These are phyloP conservation scores for Halyomorpha halys DNA, from an alignment of 1,140 invertebrate genomes.

Conservation along the genomic window DNA sequence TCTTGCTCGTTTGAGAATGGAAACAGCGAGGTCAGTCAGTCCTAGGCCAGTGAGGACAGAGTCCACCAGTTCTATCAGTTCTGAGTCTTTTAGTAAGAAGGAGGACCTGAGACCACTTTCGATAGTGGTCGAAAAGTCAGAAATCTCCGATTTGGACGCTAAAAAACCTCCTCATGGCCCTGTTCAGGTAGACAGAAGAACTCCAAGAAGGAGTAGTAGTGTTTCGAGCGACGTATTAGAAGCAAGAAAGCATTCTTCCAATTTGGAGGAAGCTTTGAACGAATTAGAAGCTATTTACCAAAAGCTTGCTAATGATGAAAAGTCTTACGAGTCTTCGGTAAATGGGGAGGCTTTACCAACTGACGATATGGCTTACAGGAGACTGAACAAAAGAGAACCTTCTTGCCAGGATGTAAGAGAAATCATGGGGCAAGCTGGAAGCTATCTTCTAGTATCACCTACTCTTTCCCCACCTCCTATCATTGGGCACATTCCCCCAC, in stretches of 20 bases:
- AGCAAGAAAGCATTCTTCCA: conserved; percentile 51
- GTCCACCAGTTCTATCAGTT: conserved; percentile 9
- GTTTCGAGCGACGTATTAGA: conserved; percentile 15
- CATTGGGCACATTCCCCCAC: conserved; percentile 27
- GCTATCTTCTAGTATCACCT: conserved; percentile 62
- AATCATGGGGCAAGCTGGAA: conserved; percentile 51
- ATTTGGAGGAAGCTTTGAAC: conserved; percentile 73
- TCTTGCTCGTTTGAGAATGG: conserved; percentile 18
- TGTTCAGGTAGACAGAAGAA: conserved; percentile 17
- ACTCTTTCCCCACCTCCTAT: conserved; percentile 38
- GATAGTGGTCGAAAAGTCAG: conserved; percentile 34
- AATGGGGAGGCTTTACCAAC: conserved; percentile 35
- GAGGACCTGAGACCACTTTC: conserved; percentile 31
- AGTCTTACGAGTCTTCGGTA: conserved; percentile 34
- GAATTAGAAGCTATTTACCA: conserved; percentile 85
- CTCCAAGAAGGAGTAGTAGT: conserved; percentile 23
- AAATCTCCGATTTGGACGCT: conserved; percentile 29
- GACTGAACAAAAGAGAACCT: conserved; percentile 42
- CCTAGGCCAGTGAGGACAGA: neutral
- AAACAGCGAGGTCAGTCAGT: conserved; percentile 5
- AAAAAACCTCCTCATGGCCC: conserved; percentile 19
- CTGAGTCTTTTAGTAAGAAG: conserved; percentile 11
- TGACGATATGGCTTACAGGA: conserved; percentile 71
- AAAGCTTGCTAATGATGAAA: conserved; percentile 65
- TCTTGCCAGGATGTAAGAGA: conserved; percentile 40